A percentile compares a stretch with the other conserved stretches of the same genome.
phyloP scores from a whole-genome alignment of 1,140 invertebrate genomes.

The Zaprionus gabonicus region DNA sequence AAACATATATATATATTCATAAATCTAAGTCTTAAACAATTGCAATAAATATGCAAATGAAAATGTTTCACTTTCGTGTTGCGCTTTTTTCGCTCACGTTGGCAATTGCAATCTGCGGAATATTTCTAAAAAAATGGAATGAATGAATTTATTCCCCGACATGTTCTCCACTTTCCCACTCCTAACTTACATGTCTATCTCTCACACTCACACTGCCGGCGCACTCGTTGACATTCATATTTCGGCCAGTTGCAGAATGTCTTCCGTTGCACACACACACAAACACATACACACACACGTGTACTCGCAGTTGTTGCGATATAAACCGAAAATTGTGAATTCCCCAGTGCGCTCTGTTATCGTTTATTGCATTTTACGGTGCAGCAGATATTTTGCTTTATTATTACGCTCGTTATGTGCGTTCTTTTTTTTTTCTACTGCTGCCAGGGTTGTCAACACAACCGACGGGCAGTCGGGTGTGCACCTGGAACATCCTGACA shows the following conservation, averaged over 20 bases:
- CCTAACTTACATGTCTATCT: slow-evolving; percentile 5
- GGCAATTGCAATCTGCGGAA: slow-evolving; percentile 3
- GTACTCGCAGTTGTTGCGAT: background rate
- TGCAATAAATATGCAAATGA: background rate
- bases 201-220: background rate
- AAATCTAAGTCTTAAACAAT: background rate
- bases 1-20: background rate
- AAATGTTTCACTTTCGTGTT: background rate
- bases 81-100: background rate
- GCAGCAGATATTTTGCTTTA: slow-evolving; percentile 59
- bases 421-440: slow-evolving; percentile 10
- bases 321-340: slow-evolving; percentile 46
- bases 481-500: slow-evolving; percentile 14
- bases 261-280: background rate
- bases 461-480: slow-evolving; percentile 11
- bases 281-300: background rate
- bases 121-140: background rate
- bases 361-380: slow-evolving; percentile 67
- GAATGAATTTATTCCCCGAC: background rate
- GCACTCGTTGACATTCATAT: slow-evolving; percentile 39
- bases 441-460: slow-evolving; percentile 33
- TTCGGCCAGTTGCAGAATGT: slow-evolving; percentile 8
- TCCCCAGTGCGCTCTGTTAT: slow-evolving; percentile 41
- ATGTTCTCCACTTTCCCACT: background rate
- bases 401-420: slow-evolving; percentile 49